Evolutionary conservation across 2,797 vertebrate species (phyloP), one percentile per base, ranked within the genome.

Genomic region (Hylomyscus alleni): DNA sequence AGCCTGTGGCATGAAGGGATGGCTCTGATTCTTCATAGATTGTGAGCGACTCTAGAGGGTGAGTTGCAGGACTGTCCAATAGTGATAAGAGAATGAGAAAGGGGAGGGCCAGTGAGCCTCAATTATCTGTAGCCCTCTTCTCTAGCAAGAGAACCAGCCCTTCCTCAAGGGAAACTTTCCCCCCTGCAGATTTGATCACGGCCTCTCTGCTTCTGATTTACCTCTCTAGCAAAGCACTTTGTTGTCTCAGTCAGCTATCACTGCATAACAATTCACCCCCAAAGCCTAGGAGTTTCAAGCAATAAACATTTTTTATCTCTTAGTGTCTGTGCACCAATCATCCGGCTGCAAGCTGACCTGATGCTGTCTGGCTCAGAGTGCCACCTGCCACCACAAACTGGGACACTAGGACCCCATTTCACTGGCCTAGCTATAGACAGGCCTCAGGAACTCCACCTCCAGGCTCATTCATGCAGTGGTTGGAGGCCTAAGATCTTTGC

Each of bases 61-160:
- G 60, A 84, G 11, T 52, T 56, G 5, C 37, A 29, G 76, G 85
- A 40, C 6, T 15, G 7, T 44, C 14, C 50, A n/a, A 10, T 17
- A 24, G 34, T n/a, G 67, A 87, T 69, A 91, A 90, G 40, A 93
- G 44, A 24, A 67, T 94, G 95, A 67, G 72, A 40, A 80, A 69
- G 4, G 4, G 67, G 29, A 58, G 37, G 88, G 89, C 24, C 0
- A 69, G 31, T 72, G 9, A 26, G 78, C 60, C 67, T 15, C 73
- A n/a, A 26, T 17, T 54, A 80, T 76, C 54, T 19, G 2, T 7
- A 81, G 2, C 29, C 67, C 6, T 73, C 37, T 58, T 90, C 40
- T 65, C 80, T 50, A 69, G 78, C 75, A 29, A 56, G 17, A 90
- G n/a, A 11, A 60, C 26, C 65, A 58, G 11, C 1, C 14, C 34